Conservation (phyloP, 2,797 vertebrate genomes). For the Merluccius polli region DNA sequence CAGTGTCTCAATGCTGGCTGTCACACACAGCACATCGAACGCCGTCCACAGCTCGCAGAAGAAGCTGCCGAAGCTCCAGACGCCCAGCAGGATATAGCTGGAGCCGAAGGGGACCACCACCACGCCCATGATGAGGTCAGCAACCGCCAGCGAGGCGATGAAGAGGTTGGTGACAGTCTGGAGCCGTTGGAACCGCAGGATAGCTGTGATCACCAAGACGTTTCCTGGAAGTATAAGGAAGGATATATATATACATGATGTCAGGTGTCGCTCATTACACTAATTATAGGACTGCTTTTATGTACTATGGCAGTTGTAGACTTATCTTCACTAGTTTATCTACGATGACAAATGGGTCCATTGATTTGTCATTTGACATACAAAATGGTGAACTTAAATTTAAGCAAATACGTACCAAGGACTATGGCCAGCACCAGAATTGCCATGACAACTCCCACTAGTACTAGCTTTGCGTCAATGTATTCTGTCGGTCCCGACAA, state of each 20-base stretch:
- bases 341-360: not conserved
- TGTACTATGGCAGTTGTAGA: not conserved
- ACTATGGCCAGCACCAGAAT: constrained; percentile 87
- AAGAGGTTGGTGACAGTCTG: constrained; percentile 98
- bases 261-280: not conserved
- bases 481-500: constrained; percentile 36
- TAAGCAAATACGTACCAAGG: constrained; percentile 67
- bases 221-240: constrained; percentile 69
- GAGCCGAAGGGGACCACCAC: constrained; percentile 91
- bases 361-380: not conserved
- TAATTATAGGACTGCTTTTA: not conserved
- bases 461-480: constrained; percentile 74
- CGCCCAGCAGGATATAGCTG: constrained; percentile 81
- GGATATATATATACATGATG: too few relatives aligned
- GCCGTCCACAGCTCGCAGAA: constrained; percentile 96
- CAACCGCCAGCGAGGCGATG: constrained; percentile 91
- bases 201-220: constrained; percentile 89
- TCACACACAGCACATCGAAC: constrained; percentile 90
- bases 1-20: constrained; percentile 95
- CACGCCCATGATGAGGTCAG: constrained; percentile 95
- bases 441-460: constrained; percentile 84
- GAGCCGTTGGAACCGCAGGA: constrained; percentile 87
- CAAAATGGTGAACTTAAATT: not conserved
- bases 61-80: constrained; percentile 88
- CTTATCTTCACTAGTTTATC: not conserved